Conservation (phyloP, 1,140 invertebrate species). For the Leguminivora glycinivorella region DNA sequence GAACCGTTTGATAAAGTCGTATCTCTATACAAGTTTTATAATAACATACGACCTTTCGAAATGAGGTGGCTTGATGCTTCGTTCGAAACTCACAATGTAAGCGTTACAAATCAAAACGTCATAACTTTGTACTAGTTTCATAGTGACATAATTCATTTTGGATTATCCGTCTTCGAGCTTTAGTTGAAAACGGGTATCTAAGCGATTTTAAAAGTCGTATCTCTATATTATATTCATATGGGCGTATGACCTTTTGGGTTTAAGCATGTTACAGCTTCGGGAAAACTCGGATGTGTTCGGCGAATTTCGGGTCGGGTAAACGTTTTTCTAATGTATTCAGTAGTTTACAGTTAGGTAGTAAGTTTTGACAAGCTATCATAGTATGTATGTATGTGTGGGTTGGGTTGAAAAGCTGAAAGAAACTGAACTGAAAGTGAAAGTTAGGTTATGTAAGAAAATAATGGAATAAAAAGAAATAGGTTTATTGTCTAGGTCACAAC, state of each 20-base stretch:
- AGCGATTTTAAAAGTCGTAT: not conserved
- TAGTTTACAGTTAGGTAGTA: not conserved
- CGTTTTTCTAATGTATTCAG: conserved; percentile 5
- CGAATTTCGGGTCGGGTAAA: not conserved
- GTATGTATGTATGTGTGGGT: not conserved
- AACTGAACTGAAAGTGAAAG: not conserved
- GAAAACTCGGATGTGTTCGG: not conserved
- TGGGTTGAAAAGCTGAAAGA: not conserved
- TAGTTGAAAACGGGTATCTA: not conserved
- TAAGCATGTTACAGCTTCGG: not conserved
- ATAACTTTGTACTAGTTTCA: no score
- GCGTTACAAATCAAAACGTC: no score
- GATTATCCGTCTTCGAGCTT: not conserved
- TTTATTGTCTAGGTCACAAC: no score
- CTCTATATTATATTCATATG: not conserved
- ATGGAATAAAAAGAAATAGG: not conserved
- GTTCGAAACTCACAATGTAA: not conserved
- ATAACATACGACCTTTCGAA: not conserved
- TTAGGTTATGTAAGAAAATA: not conserved
- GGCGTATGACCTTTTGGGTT: not conserved
- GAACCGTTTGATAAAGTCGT: not conserved
- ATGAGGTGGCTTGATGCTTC: not conserved
- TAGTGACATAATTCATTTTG: not conserved
- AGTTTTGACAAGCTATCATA: conserved; percentile 6
- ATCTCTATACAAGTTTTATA: not conserved